phyloP scores from a whole-genome alignment of 1,140 invertebrate genomes.

The Bombus fervidus region DNA sequence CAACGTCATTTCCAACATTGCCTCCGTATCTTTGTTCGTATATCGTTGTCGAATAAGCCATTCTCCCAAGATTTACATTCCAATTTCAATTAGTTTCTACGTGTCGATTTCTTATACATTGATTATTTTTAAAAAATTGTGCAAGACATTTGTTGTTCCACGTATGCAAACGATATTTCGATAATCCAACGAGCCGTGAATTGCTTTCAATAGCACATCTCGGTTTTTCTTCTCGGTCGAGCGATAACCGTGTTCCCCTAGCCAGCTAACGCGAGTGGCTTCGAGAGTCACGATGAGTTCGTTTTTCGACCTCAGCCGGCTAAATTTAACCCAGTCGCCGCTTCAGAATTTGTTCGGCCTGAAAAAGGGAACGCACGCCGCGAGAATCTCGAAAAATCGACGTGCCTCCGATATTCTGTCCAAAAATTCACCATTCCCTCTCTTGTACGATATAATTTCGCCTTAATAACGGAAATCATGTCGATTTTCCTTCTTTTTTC shows the following conservation, averaged over 20 bases:
- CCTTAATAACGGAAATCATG: background rate
- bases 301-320: slow-evolving; percentile 33
- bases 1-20: background rate
- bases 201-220: slow-evolving; percentile 22
- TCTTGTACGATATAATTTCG: too few relatives aligned
- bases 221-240: background rate
- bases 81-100: background rate
- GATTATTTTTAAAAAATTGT: too few relatives aligned
- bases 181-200: background rate
- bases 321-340: slow-evolving; percentile 52
- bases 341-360: slow-evolving; percentile 46
- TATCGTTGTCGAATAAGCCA: background rate
- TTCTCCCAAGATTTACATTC: background rate
- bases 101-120: background rate
- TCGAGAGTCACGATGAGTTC: slow-evolving; percentile 46
- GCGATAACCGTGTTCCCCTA: slow-evolving; percentile 32
- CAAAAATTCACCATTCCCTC: background rate
- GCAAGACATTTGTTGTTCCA: background rate
- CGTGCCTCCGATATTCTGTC: background rate
- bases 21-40: background rate
- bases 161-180: background rate
- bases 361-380: slow-evolving; percentile 30
- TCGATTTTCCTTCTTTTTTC: background rate
- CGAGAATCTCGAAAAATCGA: slow-evolving; percentile 40
- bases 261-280: slow-evolving; percentile 31